These are phyloP conservation scores for Malurus melanocephalus DNA, from an alignment of 2,113 vertebrate genomes.

Conservation along the genomic window DNA sequence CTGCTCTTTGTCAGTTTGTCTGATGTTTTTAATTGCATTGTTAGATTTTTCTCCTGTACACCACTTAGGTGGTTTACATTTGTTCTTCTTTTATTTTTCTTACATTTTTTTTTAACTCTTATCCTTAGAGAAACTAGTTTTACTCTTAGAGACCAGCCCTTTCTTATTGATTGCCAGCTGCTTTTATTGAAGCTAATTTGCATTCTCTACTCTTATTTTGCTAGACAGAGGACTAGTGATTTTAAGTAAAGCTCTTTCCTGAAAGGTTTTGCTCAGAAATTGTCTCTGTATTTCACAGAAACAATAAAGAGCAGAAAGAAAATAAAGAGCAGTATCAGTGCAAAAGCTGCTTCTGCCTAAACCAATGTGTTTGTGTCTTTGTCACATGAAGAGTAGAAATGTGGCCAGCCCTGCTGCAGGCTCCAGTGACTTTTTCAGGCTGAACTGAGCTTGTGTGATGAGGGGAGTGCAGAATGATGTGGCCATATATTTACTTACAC, in stretches of 20 bases:
- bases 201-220: conserved; percentile 63
- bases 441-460: background rate
- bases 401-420: conserved; percentile 8
- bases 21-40: background rate
- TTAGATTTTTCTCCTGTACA: background rate
- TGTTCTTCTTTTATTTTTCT: conserved; percentile 1
- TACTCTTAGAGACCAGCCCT: conserved; percentile 23
- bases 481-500: background rate
- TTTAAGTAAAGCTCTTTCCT: conserved; percentile 54
- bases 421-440: background rate
- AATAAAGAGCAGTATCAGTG: conserved; percentile 38
- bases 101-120: conserved; percentile 47
- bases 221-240: conserved; percentile 59
- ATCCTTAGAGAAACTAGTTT: conserved; percentile 45
- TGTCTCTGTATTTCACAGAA: conserved; percentile 48
- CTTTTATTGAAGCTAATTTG: conserved; percentile 63
- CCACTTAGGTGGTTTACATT: background rate
- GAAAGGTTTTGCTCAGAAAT: conserved; percentile 46
- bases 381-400: conserved; percentile 12
- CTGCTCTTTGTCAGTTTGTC: background rate
- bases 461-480: background rate
- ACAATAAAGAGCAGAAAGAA: background rate
- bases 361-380: conserved; percentile 7
- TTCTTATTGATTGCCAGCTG: conserved; percentile 56
- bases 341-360: conserved; percentile 47